Evolutionary conservation across 2,113 vertebrate genomes (phyloP), one percentile per base, ranked within the genome.

Genomic region (Otis tarda): DNA sequence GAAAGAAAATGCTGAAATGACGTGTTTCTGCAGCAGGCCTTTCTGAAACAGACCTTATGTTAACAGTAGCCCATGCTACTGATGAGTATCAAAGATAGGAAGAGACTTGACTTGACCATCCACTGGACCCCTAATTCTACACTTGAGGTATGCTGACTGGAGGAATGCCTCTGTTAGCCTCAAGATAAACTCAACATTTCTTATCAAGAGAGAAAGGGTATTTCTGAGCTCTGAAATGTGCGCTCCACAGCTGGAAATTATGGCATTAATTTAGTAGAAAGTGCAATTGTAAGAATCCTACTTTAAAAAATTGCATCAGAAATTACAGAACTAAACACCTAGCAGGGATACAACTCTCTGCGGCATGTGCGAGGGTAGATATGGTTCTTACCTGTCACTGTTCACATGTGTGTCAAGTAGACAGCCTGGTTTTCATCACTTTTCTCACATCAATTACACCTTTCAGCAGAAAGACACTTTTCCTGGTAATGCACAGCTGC

Each of bases 311-410:
- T 11, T 41, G 23, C 17, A 12, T 59, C 28, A 45, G 31, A 77
- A 80, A 49, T 60, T 49, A 56, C 45, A 47, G 27, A 70, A 27
- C 8, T 21, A 14, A 35, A 37, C 37, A 47, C 0, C 2, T 16
- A 53, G 5, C 12, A 53, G 23, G 7, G 50, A 73, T 87, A 27
- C 23, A 76, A 13, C 5, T 56, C 12, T 52, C 55, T 70, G 60
- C 7, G 4, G 12, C 33, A n/a, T 2, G 3, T 61, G 22, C 0
- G 0, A 52, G 28, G 28, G 19, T 12, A 60, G 39, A 78, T 4
- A 8, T 64, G 8, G 5, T 45, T 77, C 20, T 30, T 75, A 24
- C 14, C 10, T 4, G 1, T 45, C 55, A 27, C 47, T 1, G 1
- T 65, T 37, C 7, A 2, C 1, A 3, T 4, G 14, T 41, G 6